Evolutionary conservation across 1,140 invertebrate species (phyloP).

Genomic region (Forficula auricularia): DNA sequence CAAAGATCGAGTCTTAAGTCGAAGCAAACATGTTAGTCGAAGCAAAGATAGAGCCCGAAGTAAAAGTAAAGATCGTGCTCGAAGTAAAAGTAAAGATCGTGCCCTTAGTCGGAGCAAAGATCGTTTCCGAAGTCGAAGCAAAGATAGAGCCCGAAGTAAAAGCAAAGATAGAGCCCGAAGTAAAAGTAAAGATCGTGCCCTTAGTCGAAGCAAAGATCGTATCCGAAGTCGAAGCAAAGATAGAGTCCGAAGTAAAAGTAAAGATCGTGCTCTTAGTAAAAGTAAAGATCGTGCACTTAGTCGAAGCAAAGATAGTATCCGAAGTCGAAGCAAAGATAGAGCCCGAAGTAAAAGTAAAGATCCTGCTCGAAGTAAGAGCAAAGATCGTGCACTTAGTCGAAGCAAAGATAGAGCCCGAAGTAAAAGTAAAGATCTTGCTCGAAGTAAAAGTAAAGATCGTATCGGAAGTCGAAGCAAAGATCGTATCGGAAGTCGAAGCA

Average conservation of each 20-base stretch:
- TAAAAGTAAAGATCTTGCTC: conserved; percentile 5
- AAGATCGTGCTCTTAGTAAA: conserved; percentile 12
- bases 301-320: conserved; percentile 3
- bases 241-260: background rate
- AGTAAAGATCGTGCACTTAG: conserved; percentile 1
- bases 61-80: background rate
- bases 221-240: background rate
- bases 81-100: conserved; percentile 1
- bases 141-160: background rate
- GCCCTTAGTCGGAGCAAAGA: conserved; percentile 1
- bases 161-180: conserved; percentile 4
- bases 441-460: conserved; percentile 9
- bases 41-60: background rate
- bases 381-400: conserved; percentile 17
- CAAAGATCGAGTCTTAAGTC: conserved; percentile 1
- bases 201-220: background rate
- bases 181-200: conserved; percentile 3
- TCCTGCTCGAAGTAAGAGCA: conserved; percentile 4
- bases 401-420: conserved; percentile 10
- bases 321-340: conserved; percentile 5
- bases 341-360: conserved; percentile 9
- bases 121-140: conserved; percentile 1
- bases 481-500: conserved; percentile 18
- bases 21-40: background rate
- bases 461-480: conserved; percentile 14